Percentiles rank a stretch among this genome's conserved stretches.
phyloP scores from a whole-genome alignment of 1,140 invertebrate species.

The Drosophila rhopaloa region DNA sequence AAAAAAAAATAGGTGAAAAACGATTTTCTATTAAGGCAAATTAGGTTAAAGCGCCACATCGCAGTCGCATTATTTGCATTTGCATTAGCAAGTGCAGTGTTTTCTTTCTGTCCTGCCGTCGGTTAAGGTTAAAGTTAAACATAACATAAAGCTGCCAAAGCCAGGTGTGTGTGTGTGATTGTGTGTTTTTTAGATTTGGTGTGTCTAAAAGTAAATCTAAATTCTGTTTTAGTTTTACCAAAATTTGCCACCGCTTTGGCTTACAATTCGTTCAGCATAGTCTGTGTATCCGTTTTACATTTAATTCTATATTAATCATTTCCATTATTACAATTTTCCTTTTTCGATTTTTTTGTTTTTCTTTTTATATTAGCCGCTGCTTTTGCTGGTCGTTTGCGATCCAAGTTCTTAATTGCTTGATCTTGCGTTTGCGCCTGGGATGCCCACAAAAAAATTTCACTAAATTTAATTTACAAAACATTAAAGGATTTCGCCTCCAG shows the following conservation, averaged over 20 bases:
- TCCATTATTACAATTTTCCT: background rate
- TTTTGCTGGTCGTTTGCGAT: background rate
- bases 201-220: conserved; percentile 47
- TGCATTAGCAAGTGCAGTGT: no score
- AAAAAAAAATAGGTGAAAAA: conserved; percentile 20
- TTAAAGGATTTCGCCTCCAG: conserved; percentile 28
- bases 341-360: background rate
- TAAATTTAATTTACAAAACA: conserved; percentile 40
- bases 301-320: conserved; percentile 16
- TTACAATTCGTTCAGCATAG: conserved; percentile 19
- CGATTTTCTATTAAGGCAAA: conserved; percentile 77
- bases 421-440: background rate
- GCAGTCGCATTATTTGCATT: background rate
- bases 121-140: conserved; percentile 44
- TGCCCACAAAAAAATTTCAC: conserved; percentile 35
- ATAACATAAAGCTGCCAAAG: conserved; percentile 74
- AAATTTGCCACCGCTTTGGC: conserved; percentile 36
- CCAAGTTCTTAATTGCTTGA: background rate
- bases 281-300: conserved; percentile 7
- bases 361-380: background rate
- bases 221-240: conserved; percentile 35
- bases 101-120: background rate
- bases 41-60: conserved; percentile 58
- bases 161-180: conserved; percentile 37
- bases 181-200: conserved; percentile 37